phyloP scores from a whole-genome alignment of 2,797 vertebrate genomes.

The Takifugu ocellatus region DNA sequence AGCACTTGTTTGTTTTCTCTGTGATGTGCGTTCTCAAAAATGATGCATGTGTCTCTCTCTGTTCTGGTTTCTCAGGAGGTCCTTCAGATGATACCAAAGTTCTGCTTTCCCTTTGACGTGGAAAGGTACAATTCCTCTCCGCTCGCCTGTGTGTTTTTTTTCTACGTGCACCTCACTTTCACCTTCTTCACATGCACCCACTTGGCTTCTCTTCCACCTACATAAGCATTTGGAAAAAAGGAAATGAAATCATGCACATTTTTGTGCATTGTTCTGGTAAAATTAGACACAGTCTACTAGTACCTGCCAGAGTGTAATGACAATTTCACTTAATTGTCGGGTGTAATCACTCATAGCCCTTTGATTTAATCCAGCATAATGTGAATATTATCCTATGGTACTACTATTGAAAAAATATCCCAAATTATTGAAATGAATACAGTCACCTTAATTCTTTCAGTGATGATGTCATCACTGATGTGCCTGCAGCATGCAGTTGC shows the following conservation, averaged over 20 bases:
- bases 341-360: neutral
- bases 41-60: constrained; percentile 39
- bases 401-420: neutral
- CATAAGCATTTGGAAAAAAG: constrained; percentile 3
- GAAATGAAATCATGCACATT: constrained; percentile 23
- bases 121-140: constrained; percentile 82
- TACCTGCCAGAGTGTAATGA: constrained; percentile 3
- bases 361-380: neutral
- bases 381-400: neutral
- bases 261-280: constrained; percentile 20
- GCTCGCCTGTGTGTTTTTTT: constrained; percentile 38
- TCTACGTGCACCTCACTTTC: constrained; percentile 15
- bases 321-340: constrained; percentile 6
- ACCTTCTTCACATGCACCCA: constrained; percentile 11
- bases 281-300: constrained; percentile 8
- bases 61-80: constrained; percentile 84
- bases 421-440: constrained; percentile 1
- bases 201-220: constrained; percentile 8
- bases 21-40: constrained; percentile 33
- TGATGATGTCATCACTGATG: constrained; percentile 30
- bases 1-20: constrained; percentile 35
- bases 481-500: neutral
- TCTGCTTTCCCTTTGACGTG: constrained; percentile 97
- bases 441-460: constrained; percentile 18
- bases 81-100: constrained; percentile 91